Evolutionary conservation across 2,113 vertebrate genomes (phyloP).

Genomic region (Calidris pygmaea): DNA sequence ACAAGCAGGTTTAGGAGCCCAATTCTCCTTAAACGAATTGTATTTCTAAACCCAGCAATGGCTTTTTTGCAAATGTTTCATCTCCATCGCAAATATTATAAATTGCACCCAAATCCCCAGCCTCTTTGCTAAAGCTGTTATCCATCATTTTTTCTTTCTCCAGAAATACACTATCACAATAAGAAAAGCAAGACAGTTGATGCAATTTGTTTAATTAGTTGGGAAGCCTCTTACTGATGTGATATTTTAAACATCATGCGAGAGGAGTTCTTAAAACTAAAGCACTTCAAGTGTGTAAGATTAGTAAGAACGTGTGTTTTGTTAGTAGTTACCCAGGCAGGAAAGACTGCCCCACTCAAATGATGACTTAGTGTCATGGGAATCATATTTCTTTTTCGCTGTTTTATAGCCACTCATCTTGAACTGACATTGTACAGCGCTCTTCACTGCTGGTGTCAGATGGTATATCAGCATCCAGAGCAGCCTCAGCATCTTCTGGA

Average conservation of each 20-base stretch:
- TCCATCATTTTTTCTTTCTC: not conserved
- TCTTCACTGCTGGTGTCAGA: not conserved
- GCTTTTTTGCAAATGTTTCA: not conserved
- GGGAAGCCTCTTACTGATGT: not conserved
- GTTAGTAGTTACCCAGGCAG: not conserved
- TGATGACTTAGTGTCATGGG: not conserved
- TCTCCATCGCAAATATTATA: not conserved
- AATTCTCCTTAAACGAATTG: not conserved
- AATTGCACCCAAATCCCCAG: not conserved
- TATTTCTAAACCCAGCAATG: not conserved
- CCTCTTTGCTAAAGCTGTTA: not conserved
- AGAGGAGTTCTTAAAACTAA: not conserved
- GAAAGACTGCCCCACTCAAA: not conserved
- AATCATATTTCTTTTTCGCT: not conserved
- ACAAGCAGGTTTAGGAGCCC: not conserved
- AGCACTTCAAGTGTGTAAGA: not conserved
- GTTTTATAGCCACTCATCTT: constrained; percentile 35
- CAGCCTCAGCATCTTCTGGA: constrained; percentile 44
- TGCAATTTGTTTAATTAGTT: not conserved
- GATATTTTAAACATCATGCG: not conserved
- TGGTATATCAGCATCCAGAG: constrained; percentile 28
- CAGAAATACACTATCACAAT: not conserved
- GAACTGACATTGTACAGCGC: not conserved
- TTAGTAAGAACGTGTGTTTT: not conserved
- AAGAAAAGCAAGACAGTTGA: not conserved